Evolutionary conservation across 2,113 vertebrate species (phyloP).

Genomic region (Vombatus ursinus): DNA sequence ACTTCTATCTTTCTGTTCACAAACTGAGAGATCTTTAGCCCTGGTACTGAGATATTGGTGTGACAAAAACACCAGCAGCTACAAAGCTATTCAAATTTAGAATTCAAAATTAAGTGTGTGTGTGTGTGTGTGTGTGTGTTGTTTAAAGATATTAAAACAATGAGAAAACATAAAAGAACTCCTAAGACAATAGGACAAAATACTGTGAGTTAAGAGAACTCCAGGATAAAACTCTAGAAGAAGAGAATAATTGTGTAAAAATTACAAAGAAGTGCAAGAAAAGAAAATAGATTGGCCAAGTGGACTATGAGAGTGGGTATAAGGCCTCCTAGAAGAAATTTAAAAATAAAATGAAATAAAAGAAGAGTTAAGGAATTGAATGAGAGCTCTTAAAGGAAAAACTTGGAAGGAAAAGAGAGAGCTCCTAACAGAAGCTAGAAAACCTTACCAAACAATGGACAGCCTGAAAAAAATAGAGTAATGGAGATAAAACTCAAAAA

Average conservation of each 20-base stretch:
- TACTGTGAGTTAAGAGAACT: no score
- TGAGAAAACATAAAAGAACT: no score
- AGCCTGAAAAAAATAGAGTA: neutral
- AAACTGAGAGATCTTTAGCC: neutral
- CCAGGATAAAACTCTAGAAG: no score
- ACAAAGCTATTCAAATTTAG: no score
- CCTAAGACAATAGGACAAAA: no score
- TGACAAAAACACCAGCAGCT: no score
- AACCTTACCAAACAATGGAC: neutral
- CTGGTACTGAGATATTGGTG: no score
- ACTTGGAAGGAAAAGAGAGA: no score
- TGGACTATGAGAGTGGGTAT: neutral
- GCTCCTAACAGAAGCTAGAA: neutral
- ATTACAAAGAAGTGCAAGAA: neutral
- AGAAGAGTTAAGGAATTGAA: neutral
- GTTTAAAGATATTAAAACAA: no score
- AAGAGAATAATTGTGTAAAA: neutral
- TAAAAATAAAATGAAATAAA: neutral
- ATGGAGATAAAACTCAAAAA: neutral
- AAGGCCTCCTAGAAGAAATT: neutral
- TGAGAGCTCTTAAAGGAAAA: neutral
- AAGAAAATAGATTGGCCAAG: neutral
- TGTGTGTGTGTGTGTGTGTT: no score
- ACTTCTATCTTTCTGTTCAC: no score
- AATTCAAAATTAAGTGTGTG: no score